These are phyloP conservation scores for Xylocampa areola DNA, from an alignment of 2,888 invertebrate genomes.

Conservation along the genomic window DNA sequence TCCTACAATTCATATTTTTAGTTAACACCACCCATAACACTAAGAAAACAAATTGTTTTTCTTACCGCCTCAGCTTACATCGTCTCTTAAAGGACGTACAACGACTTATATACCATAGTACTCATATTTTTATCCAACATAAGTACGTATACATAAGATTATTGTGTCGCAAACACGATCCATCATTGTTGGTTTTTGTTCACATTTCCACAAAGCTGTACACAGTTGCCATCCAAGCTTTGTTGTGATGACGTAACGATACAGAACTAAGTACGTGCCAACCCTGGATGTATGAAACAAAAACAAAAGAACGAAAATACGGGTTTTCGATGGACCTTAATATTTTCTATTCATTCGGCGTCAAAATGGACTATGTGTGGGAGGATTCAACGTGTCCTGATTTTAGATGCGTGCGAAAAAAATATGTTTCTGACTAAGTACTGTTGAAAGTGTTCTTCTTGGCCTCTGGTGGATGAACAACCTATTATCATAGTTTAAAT, in stretches of 20 bases:
- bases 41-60: conserved; percentile 29
- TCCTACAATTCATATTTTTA: background rate
- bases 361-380: too few relatives aligned
- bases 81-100: conserved; percentile 16
- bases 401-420: too few relatives aligned
- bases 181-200: conserved; percentile 68
- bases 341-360: conserved; percentile 11
- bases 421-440: too few relatives aligned
- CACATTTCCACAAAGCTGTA: conserved; percentile 55
- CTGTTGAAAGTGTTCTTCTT: too few relatives aligned
- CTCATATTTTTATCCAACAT: conserved; percentile 31
- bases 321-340: conserved; percentile 24
- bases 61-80: conserved; percentile 27
- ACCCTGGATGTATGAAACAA: conserved; percentile 26
- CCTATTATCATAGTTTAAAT: too few relatives aligned
- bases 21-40: background rate
- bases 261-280: conserved; percentile 44
- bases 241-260: conserved; percentile 62
- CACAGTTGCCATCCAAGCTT: conserved; percentile 54
- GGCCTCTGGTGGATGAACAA: too few relatives aligned
- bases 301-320: conserved; percentile 52
- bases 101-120: conserved; percentile 20
- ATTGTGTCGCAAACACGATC: conserved; percentile 57
- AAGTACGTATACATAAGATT: conserved; percentile 41
- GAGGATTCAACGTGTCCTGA: too few relatives aligned